Evolutionary conservation across 2,797 vertebrate genomes (phyloP).

Genomic region (Enteromius trimaculatus): DNA sequence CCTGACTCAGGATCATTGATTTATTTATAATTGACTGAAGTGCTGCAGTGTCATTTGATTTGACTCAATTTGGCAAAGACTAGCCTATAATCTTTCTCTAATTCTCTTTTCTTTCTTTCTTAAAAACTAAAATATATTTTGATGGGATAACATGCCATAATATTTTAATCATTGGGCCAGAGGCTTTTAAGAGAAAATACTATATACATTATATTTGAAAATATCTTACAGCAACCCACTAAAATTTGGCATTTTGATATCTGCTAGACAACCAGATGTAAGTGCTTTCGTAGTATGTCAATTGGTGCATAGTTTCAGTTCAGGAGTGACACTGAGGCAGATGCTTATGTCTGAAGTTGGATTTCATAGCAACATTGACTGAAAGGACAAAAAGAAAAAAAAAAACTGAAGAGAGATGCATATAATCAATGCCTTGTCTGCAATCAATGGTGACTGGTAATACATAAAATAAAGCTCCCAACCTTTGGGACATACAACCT

Average conservation of each 20-base stretch:
- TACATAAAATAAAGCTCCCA: not conserved
- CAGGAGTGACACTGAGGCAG: constrained; percentile 8
- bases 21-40: constrained; percentile 75
- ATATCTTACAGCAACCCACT: not conserved
- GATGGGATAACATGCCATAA: not conserved
- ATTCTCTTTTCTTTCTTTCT: not conserved
- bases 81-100: constrained; percentile 63
- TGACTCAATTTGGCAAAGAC: constrained; percentile 74
- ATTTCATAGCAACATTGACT: constrained; percentile 24
- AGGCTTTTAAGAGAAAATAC: not conserved
- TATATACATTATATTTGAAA: not conserved
- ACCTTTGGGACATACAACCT: constrained; percentile 10
- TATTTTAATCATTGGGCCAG: not conserved
- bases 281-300: constrained; percentile 4
- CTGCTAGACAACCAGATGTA: constrained; percentile 10
- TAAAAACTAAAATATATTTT: not conserved
- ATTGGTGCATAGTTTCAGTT: constrained; percentile 11
- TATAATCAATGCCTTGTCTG: constrained; percentile 12
- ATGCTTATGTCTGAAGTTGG: constrained; percentile 9
- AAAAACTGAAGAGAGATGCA: not conserved
- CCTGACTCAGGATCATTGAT: constrained; percentile 71
- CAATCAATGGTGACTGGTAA: constrained; percentile 12
- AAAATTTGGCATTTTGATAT: constrained; percentile 13
- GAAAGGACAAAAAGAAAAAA: not conserved
- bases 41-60: constrained; percentile 75